These are phyloP conservation scores for Halichoerus grypus DNA, from an alignment of 2,113 vertebrate genomes.

Conservation along the genomic window DNA sequence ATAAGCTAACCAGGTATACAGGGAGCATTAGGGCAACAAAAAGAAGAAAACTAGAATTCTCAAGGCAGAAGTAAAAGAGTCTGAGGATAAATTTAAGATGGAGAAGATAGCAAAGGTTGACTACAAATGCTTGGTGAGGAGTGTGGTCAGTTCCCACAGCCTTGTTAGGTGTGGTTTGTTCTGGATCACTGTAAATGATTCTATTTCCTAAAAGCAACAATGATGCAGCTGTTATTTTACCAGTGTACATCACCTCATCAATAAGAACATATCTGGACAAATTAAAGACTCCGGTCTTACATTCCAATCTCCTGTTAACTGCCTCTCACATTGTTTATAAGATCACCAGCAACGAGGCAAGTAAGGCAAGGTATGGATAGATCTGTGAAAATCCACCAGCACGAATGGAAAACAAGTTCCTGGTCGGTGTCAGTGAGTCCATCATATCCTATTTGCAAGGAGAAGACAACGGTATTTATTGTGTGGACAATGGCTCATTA, in stretches of 20 bases:
- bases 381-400: neutral
- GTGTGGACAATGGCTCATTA: neutral
- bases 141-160: no score
- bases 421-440: neutral
- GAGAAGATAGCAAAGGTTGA: neutral
- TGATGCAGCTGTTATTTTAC: neutral
- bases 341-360: neutral
- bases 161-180: neutral
- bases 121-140: neutral
- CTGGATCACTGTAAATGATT: neutral
- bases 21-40: neutral
- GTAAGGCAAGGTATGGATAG: neutral
- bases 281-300: neutral
- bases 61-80: neutral
- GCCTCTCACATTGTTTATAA: neutral
- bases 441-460: neutral
- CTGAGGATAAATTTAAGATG: neutral
- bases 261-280: neutral
- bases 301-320: neutral
- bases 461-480: slow-evolving; percentile 4
- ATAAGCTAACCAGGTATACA: neutral
- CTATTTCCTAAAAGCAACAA: slow-evolving; percentile 1
- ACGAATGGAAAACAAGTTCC: neutral
- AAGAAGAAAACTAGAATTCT: neutral
- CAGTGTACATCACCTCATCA: neutral